These are phyloP conservation scores for Tachyglossus aculeatus DNA, from an alignment of 2,797 vertebrate species.

Conservation along the genomic window DNA sequence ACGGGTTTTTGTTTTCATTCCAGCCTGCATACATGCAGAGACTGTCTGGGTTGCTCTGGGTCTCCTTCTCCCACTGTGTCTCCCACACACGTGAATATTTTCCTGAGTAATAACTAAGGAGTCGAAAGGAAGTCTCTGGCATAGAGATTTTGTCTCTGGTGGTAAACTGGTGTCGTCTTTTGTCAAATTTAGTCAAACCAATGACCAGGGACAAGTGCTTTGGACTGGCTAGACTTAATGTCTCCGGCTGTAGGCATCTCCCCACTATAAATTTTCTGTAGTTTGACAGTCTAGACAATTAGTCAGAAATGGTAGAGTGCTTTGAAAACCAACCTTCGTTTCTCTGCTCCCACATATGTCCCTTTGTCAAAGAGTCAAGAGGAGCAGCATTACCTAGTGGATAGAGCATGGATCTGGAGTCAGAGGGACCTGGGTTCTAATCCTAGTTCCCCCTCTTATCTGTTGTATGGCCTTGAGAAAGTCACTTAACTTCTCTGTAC, in stretches of 20 bases:
- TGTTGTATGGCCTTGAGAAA: no score
- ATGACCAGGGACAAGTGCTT: conserved; percentile 38
- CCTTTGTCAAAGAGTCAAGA: background rate
- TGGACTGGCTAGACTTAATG: conserved; percentile 69
- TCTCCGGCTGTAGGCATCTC: conserved; percentile 58
- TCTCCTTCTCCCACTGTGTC: background rate
- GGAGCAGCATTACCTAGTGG: background rate
- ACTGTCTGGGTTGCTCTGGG: no score
- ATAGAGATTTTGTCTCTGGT: conserved; percentile 47
- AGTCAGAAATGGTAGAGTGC: conserved; percentile 61
- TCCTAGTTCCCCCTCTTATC: no score
- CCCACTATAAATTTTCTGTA: conserved; percentile 58
- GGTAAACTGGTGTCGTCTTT: conserved; percentile 27
- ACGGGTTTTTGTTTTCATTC: background rate
- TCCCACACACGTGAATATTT: conserved; percentile 18
- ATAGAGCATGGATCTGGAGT: no score
- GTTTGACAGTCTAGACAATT: conserved; percentile 46
- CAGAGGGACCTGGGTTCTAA: no score
- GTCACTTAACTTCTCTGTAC: conserved; percentile 25
- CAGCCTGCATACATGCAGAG: background rate
- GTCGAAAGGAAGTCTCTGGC: conserved; percentile 43
- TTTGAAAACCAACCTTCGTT: conserved; percentile 51
- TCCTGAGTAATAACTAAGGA: background rate
- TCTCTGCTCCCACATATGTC: conserved; percentile 29
- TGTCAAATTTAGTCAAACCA: conserved; percentile 45